phyloP scores from a whole-genome alignment of 2,888 invertebrate genomes.

The Standfussiana lucernea region DNA sequence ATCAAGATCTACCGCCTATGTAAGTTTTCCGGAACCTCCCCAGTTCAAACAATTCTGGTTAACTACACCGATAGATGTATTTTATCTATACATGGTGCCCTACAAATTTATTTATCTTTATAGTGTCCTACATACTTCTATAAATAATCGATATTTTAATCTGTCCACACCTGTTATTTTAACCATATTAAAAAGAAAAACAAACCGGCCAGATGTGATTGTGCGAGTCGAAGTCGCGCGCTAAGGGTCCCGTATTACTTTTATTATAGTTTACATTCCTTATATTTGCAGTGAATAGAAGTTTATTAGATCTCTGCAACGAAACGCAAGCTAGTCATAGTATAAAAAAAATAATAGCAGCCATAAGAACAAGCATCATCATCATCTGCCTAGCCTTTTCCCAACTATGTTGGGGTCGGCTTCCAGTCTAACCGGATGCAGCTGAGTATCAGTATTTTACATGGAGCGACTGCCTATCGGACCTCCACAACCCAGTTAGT shows the following conservation, averaged over 20 bases:
- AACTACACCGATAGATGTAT: not conserved
- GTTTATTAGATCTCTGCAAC: too few relatives aligned
- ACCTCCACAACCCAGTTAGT: too few relatives aligned
- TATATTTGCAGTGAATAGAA: not conserved
- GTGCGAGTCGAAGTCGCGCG: not conserved
- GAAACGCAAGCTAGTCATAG: too few relatives aligned
- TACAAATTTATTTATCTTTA: constrained; percentile 6
- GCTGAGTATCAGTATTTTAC: too few relatives aligned
- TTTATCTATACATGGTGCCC: not conserved
- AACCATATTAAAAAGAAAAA: not conserved
- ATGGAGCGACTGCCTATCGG: too few relatives aligned
- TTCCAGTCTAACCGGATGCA: too few relatives aligned
- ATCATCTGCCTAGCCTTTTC: too few relatives aligned
- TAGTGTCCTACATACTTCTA: constrained; percentile 11
- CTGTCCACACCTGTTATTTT: constrained; percentile 18
- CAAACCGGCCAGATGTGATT: not conserved
- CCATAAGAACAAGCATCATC: too few relatives aligned
- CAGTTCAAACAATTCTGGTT: not conserved
- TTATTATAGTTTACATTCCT: not conserved
- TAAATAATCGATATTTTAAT: constrained; percentile 30
- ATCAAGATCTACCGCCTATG: not conserved
- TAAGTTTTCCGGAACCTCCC: not conserved
- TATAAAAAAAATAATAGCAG: too few relatives aligned
- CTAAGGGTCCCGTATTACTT: not conserved
- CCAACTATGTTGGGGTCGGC: too few relatives aligned